These are phyloP conservation scores for Fringilla coelebs DNA, from an alignment of 2,797 vertebrate genomes.

Conservation along the genomic window DNA sequence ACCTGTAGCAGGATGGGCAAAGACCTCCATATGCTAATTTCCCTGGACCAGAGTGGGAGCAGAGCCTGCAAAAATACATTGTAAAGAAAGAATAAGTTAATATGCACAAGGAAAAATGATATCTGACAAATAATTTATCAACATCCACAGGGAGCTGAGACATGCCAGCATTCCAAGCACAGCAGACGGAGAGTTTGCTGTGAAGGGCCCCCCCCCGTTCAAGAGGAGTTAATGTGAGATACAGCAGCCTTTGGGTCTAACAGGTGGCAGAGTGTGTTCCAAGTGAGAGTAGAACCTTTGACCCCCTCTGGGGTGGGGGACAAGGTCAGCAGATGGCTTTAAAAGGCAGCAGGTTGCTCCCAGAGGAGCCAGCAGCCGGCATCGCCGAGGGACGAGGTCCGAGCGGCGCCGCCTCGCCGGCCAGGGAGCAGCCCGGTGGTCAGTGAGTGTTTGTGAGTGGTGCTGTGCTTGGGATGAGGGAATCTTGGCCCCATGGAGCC, in stretches of 20 bases:
- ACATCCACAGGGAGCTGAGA: background rate
- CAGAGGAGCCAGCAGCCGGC: background rate
- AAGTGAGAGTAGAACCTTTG: constrained; percentile 6
- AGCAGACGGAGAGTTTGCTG: background rate
- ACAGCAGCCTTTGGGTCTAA: background rate
- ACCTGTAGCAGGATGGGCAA: background rate
- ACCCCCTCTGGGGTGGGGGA: background rate
- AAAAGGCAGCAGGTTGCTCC: background rate
- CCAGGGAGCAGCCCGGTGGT: background rate
- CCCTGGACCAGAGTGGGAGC: background rate
- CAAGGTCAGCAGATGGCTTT: background rate
- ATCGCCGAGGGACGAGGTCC: fast-evolving
- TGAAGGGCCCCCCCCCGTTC: background rate
- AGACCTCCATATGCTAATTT: background rate
- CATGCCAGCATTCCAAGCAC: background rate
- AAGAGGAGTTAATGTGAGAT: background rate
- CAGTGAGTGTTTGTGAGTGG: background rate
- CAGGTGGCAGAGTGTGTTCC: background rate
- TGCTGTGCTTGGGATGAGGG: background rate
- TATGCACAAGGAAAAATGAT: background rate
- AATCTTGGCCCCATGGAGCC: background rate
- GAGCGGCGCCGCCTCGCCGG: fast-evolving
- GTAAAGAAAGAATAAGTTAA: background rate
- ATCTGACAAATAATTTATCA: constrained; percentile 31
- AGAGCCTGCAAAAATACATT: background rate